Evolutionary conservation across 1,140 invertebrate genomes (phyloP).

Genomic region (Eumaeus atala): DNA sequence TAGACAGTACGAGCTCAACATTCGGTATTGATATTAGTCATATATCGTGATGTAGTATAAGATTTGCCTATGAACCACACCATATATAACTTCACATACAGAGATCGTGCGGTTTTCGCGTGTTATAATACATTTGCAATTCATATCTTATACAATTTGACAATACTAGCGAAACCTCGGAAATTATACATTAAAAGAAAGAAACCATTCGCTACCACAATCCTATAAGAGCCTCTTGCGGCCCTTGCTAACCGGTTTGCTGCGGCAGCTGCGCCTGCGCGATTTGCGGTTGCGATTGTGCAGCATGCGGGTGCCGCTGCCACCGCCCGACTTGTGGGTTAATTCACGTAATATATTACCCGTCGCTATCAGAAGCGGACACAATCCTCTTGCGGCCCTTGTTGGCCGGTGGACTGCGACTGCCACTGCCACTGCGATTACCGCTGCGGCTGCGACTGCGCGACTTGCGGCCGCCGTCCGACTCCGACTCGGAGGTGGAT

Average conservation of each 20-base stretch:
- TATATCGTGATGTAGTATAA: no score
- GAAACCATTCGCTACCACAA: constrained; percentile 62
- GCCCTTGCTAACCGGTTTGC: constrained; percentile 42
- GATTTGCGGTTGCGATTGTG: constrained; percentile 71
- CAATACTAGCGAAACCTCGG: no score
- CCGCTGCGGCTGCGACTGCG: constrained; percentile 48
- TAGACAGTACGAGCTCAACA: no score
- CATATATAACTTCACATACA: background rate
- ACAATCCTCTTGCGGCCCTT: constrained; percentile 64
- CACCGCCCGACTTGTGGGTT: no score
- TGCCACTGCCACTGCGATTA: constrained; percentile 44
- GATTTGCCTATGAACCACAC: no score
- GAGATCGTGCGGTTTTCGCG: no score
- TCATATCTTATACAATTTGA: no score
- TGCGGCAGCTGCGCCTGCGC: constrained; percentile 45
- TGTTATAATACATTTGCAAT: no score
- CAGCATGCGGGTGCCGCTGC: background rate
- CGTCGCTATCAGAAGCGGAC: constrained; percentile 64
- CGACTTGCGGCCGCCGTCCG: constrained; percentile 74
- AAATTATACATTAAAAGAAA: no score
- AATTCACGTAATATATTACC: constrained; percentile 30
- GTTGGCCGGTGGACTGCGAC: constrained; percentile 40
- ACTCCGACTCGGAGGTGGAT: constrained; percentile 94
- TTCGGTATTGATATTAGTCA: no score
- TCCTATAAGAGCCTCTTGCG: constrained; percentile 64